Conservation (phyloP, 1,140 invertebrate species). For the Drosophila sturtevanti region DNA sequence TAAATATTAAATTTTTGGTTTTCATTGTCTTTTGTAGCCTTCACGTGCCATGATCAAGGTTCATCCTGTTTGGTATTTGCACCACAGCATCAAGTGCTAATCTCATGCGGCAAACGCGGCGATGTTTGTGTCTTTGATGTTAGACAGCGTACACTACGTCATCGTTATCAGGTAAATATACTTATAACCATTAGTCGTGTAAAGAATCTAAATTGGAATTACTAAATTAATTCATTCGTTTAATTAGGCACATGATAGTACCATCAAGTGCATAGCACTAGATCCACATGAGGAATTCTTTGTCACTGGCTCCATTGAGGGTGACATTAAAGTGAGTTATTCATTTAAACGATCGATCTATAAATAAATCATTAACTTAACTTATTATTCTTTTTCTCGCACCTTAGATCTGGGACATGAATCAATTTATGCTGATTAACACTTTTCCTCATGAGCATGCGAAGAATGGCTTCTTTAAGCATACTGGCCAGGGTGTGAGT, state of each 20-base stretch:
- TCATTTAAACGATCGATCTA: not conserved
- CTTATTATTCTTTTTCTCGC: not conserved
- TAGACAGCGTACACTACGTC: slow-evolving; percentile 92
- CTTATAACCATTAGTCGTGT: not conserved
- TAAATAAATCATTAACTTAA: too few relatives aligned
- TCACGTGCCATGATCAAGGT: slow-evolving; percentile 96
- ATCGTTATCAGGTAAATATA: slow-evolving; percentile 87
- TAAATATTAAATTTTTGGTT: too few relatives aligned
- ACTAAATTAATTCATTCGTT: not conserved
- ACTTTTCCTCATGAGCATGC: slow-evolving; percentile 97
- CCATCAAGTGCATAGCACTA: slow-evolving; percentile 96
- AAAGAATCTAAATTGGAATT: not conserved
- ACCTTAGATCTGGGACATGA: slow-evolving; percentile 94
- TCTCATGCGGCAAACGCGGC: slow-evolving; percentile 97
- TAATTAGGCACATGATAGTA: slow-evolving; percentile 91
- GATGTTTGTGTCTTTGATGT: slow-evolving; percentile 98
- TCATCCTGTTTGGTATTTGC: slow-evolving; percentile 94
- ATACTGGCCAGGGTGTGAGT: slow-evolving; percentile 97
- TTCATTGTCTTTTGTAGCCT: slow-evolving; percentile 84
- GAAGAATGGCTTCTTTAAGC: slow-evolving; percentile 96
- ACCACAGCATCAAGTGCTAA: slow-evolving; percentile 94
- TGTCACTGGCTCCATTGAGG: slow-evolving; percentile 98
- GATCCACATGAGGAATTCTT: slow-evolving; percentile 98
- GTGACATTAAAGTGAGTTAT: slow-evolving; percentile 95
- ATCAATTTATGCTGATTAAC: slow-evolving; percentile 92